phyloP scores from a whole-genome alignment of 1,140 invertebrate species.

The Listronotus oregonensis region DNA sequence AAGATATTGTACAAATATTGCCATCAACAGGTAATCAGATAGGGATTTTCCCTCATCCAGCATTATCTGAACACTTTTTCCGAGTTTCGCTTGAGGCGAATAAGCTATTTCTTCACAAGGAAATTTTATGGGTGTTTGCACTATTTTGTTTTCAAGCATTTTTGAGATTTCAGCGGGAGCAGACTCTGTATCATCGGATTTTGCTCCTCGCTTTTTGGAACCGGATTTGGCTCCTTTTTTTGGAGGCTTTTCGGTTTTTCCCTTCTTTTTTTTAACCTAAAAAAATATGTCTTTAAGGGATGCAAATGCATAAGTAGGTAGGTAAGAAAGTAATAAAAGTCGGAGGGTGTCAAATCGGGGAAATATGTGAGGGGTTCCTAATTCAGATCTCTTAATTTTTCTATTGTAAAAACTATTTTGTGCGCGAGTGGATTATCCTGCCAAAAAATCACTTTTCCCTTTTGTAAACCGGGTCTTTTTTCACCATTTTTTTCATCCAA shows the following conservation, averaged over 20 bases:
- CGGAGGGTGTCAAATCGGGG: too few species aligned
- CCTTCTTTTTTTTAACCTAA: slow-evolving; percentile 21
- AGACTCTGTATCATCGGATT: slow-evolving; percentile 10
- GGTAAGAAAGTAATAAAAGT: too few species aligned
- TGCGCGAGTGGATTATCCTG: too few species aligned
- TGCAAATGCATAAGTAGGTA: too few species aligned
- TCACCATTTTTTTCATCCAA: too few species aligned
- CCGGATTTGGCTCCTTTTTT: slow-evolving; percentile 39
- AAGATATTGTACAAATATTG: slow-evolving; percentile 65
- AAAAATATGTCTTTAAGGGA: not conserved
- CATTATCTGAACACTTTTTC: slow-evolving; percentile 61
- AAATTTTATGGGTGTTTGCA: slow-evolving; percentile 61
- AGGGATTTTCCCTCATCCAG: slow-evolving; percentile 60
- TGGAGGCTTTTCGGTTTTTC: slow-evolving; percentile 20
- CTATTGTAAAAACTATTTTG: too few species aligned
- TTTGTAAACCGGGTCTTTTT: too few species aligned
- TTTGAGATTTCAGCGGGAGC: not conserved
- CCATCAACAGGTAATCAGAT: slow-evolving; percentile 60
- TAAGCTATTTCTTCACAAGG: slow-evolving; percentile 62
- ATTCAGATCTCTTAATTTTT: too few species aligned
- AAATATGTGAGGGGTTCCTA: too few species aligned
- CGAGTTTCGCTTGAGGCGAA: slow-evolving; percentile 59
- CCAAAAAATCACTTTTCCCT: too few species aligned
- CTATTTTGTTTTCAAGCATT: slow-evolving; percentile 42
- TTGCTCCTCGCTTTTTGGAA: slow-evolving; percentile 7